Base-by-base conservation (phyloP, 1,140 invertebrate species). In the Forficula auricularia region DNA sequence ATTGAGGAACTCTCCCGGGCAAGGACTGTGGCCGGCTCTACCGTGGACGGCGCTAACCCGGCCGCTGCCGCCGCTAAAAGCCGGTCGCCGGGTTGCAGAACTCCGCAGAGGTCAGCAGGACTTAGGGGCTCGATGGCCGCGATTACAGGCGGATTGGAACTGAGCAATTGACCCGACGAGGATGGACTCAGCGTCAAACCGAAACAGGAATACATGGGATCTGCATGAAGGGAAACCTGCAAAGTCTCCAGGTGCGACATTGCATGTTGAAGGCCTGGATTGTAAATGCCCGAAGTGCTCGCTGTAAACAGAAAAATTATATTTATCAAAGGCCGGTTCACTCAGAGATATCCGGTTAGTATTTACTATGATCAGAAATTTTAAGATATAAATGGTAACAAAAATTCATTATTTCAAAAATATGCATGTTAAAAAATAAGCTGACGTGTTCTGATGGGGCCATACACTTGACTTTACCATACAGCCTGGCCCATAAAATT, bases 1-100 rank as follows among this genome's bases (percentile, higher is more conserved):
- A 87, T 8, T 12, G 22, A 4, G 4, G 22, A 6, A 4, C 4
- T 10, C 4, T 27, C 22, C 10, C 22, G 4, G 4, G 10, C 22
- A 6, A 27, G 4, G 4, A 27, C 10, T 4, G 22, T 61, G 68
- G 68, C 55, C 43, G 57, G 54, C 47, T 13, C 47, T 42, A 62
- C 55, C 51, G 63, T 60, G 0, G 60, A 53, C 2, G 57, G 49
- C 30, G 63, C 61, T 13, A 63, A 45, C 31, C 63, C 54, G 16
- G 53, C 54, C 9, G 56, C 54, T 18, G 63, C 58, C 43, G 63
- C 61, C 0, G 51, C 37, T 0, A 57, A 50, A 40, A 59, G 57
- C 47, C 85, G 65, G 56, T 90, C 86, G 14, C 85, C 77, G 10
- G 78, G 68, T 66, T 88, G 82, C 12, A 90, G 64, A 45, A 83